Conservation (phyloP, 2,113 vertebrate genomes). For the Callipepla squamata region DNA sequence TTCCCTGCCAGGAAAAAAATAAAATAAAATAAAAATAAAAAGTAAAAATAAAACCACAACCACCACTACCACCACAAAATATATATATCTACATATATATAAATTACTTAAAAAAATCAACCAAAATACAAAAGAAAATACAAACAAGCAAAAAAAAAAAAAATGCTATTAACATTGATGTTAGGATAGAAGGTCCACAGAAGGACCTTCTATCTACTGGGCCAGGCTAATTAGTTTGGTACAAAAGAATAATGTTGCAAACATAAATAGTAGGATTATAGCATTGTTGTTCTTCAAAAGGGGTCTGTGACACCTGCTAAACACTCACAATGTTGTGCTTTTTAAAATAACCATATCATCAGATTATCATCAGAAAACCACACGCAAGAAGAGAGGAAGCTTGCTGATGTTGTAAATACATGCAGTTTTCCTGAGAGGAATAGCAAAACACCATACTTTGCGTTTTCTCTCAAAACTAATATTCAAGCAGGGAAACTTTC, state of each 20-base stretch:
- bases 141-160: background rate
- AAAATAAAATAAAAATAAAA: background rate
- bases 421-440: background rate
- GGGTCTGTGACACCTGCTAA: background rate
- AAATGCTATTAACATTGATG: background rate
- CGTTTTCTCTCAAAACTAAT: background rate
- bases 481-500: background rate
- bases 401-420: background rate
- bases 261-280: background rate
- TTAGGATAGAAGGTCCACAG: background rate
- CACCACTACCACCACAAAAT: too few species aligned
- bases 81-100: too few species aligned
- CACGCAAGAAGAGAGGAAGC: background rate
- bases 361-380: background rate
- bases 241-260: background rate
- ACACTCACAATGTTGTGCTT: background rate
- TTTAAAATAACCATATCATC: background rate
- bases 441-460: background rate
- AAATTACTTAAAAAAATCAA: too few species aligned
- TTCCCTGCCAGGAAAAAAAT: background rate
- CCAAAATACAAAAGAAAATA: background rate
- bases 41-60: background rate
- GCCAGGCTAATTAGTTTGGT: background rate
- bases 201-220: background rate
- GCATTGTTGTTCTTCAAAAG: background rate